Evolutionary conservation across 2,888 invertebrate species (phyloP), one percentile per base, ranked within the genome.

Genomic region (Rotaria magnacalcarata): DNA sequence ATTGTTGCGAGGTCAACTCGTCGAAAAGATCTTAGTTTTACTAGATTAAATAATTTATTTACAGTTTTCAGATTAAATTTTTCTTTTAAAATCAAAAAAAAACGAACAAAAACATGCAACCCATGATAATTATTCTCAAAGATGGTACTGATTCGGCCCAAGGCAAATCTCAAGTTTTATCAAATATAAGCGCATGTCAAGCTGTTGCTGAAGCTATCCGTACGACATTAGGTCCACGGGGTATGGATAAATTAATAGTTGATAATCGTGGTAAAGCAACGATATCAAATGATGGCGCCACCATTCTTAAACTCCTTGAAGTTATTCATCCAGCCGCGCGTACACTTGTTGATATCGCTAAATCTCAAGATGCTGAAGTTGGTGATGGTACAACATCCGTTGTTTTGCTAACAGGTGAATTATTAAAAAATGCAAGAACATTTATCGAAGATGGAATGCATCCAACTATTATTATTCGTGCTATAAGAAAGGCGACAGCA

Each of bases 361-460:
- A 96, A 91, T 98, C 98, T 74, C 99, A 99, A 91, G 97, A 97
- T 93, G 96, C 96, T 52, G 97, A 97, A 94, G 97, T 99, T 86
- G 99, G 99, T 8, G 99, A 99, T 92, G 99, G 99, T 14, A 99
- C 99, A 19, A 99, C 99, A 0, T 96, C 95, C 86, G 99, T 99
- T 52, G 97, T 98, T 5, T 92, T 99, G 87, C 91, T 99, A 85
- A 96, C 98, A 58, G 96, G 96, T 24, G 98, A 99, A 92, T 94
- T 97, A 88, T 92, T 99, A 88, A 97, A 96, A 91, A 95, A 96
- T 90, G 93, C 96, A 88, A 98, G 98, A 91, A 94, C 95, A 0
- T 97, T 95, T 89, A 94, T 99, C 54, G 99, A 99, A 90, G 99
- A 99, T 91, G 97, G 97, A 21, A 94, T 95, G 60, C 98, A 99